A percentile compares a stretch with the other conserved stretches of the same genome.
phyloP scores from a whole-genome alignment of 2,888 invertebrate genomes.

The Ormyrus nitidulus region DNA sequence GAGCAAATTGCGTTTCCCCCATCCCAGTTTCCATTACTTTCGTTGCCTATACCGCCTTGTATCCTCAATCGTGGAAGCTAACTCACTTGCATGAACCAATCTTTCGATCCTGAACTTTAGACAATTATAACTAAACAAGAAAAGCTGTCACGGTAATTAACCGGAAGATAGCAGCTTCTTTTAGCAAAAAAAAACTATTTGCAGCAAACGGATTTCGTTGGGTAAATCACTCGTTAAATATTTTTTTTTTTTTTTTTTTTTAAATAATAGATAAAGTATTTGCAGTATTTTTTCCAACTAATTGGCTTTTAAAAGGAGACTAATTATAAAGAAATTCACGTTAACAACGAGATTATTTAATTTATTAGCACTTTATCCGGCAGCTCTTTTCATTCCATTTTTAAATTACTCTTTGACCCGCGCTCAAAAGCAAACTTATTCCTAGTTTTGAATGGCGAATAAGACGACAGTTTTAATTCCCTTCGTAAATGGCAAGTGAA shows the following conservation, averaged over 20 bases:
- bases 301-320: no score
- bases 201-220: no score
- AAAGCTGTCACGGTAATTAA: no score
- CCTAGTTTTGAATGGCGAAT: constrained; percentile 9
- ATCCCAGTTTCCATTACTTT: constrained; percentile 66
- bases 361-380: no score
- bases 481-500: constrained; percentile 39
- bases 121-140: neutral
- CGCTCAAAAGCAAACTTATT: neutral
- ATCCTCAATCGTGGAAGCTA: constrained; percentile 3
- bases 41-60: constrained; percentile 13
- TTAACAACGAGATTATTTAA: no score
- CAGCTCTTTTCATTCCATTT: no score
- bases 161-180: no score
- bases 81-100: constrained; percentile 22
- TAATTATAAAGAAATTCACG: no score
- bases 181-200: neutral
- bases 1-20: constrained; percentile 66
- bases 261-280: no score
- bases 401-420: neutral
- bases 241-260: no score
- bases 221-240: no score
- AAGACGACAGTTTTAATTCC: constrained; percentile 41
- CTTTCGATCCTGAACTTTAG: neutral
- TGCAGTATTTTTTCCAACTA: no score